Conservation (phyloP, 2,888 invertebrate species). For the Drosophila leonis region DNA sequence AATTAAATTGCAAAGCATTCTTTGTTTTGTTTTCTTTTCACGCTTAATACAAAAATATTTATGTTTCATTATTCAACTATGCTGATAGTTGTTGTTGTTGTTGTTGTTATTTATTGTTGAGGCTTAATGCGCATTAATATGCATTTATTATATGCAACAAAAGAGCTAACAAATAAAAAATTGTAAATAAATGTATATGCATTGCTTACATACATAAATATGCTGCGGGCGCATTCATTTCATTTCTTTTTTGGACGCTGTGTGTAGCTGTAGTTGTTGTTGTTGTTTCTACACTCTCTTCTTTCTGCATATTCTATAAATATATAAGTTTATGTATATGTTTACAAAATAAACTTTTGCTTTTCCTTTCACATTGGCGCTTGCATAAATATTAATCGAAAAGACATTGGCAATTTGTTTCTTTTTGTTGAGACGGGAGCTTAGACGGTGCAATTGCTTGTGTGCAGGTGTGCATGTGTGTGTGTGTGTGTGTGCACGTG, state of each 20-base stretch:
- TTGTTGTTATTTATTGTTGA: constrained; percentile 11
- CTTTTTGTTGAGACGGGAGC: constrained; percentile 62
- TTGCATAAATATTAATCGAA: constrained; percentile 75
- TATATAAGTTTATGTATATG: constrained; percentile 46
- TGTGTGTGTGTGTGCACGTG: constrained; percentile 15
- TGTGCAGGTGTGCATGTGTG: constrained; percentile 17
- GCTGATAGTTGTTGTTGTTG: constrained; percentile 18
- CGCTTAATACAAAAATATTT: constrained; percentile 44
- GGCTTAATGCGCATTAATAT: constrained; percentile 26
- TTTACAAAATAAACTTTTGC: constrained; percentile 74
- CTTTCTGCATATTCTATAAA: constrained; percentile 50
- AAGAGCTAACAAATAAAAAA: constrained; percentile 5
- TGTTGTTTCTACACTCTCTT: constrained; percentile 25
- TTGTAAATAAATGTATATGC: constrained; percentile 11
- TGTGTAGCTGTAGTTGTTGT: constrained; percentile 37
- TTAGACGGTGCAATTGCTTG: constrained; percentile 71
- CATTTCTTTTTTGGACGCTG: constrained; percentile 43
- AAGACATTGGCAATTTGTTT: constrained; percentile 62
- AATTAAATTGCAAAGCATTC: constrained; percentile 20
- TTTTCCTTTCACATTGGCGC: constrained; percentile 75
- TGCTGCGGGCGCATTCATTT: not conserved
- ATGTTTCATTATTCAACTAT: constrained; percentile 17
- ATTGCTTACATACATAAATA: constrained; percentile 8
- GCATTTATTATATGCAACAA: constrained; percentile 22
- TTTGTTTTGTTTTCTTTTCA: constrained; percentile 10